Conservation (phyloP, 2,888 invertebrate species). For the Gastrophysa polygoni region DNA sequence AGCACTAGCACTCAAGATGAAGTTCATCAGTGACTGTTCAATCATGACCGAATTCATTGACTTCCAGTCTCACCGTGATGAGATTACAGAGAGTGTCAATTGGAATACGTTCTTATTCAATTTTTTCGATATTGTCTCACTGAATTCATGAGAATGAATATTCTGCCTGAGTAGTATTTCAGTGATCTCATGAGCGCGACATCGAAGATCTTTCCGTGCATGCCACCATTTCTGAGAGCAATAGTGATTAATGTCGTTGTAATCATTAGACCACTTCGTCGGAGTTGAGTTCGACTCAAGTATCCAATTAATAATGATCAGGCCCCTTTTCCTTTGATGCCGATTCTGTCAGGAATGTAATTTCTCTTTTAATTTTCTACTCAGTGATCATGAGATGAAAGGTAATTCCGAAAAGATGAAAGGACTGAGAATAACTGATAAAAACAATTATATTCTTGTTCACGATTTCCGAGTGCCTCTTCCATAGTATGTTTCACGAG, state of each 20-base stretch:
- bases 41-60: no score
- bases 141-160: no score
- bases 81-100: no score
- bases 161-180: no score
- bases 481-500: neutral
- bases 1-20: no score
- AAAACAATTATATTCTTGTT: neutral
- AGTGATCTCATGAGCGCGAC: no score
- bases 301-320: slow-evolving; percentile 38
- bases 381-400: slow-evolving; percentile 26
- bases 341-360: slow-evolving; percentile 26
- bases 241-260: slow-evolving; percentile 24
- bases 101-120: no score
- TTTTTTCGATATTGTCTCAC: no score
- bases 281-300: slow-evolving; percentile 22
- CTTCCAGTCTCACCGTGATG: no score
- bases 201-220: no score
- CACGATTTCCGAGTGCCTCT: no score
- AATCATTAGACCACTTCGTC: slow-evolving; percentile 23
- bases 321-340: slow-evolving; percentile 33
- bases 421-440: neutral
- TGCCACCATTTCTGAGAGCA: slow-evolving; percentile 22
- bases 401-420: slow-evolving; percentile 7
- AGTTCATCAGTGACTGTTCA: no score
- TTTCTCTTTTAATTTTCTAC: slow-evolving; percentile 33